Conservation (phyloP, 2,113 vertebrate species). For the Hypocryptadius cinnamomeus region DNA sequence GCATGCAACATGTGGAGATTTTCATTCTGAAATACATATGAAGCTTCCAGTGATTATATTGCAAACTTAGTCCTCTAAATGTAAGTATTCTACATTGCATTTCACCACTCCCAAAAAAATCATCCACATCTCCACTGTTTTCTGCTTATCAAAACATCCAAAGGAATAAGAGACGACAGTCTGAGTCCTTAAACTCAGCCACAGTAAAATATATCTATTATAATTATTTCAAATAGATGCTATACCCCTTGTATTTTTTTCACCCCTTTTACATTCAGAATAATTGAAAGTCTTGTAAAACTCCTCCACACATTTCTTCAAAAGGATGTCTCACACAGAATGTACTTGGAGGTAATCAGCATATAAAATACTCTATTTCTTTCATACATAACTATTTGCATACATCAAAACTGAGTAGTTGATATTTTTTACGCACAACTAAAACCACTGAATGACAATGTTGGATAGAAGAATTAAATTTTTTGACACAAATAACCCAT, state of each 20-base stretch:
- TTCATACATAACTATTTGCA: not conserved
- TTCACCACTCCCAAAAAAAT: not conserved
- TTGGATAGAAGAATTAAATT: not conserved
- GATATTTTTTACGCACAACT: not conserved
- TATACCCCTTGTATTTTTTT: not conserved
- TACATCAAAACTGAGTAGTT: not conserved
- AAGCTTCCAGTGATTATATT: not conserved
- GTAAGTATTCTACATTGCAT: not conserved
- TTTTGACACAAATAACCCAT: not conserved
- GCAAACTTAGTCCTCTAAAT: not conserved
- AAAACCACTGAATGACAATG: not conserved
- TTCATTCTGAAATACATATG: not conserved
- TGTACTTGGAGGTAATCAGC: not conserved
- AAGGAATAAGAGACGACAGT: not conserved
- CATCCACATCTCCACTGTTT: not conserved
- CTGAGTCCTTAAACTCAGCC: not conserved
- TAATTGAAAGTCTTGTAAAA: not conserved
- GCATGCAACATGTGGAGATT: not conserved
- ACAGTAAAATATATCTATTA: not conserved
- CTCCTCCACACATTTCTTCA: not conserved
- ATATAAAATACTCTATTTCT: not conserved
- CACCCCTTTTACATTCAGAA: not conserved
- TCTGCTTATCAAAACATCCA: not conserved
- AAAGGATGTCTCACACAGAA: not conserved
- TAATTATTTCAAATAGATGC: not conserved